Evolutionary conservation across 2,888 invertebrate genomes (phyloP).

Genomic region (Macrophya alboannulata): DNA sequence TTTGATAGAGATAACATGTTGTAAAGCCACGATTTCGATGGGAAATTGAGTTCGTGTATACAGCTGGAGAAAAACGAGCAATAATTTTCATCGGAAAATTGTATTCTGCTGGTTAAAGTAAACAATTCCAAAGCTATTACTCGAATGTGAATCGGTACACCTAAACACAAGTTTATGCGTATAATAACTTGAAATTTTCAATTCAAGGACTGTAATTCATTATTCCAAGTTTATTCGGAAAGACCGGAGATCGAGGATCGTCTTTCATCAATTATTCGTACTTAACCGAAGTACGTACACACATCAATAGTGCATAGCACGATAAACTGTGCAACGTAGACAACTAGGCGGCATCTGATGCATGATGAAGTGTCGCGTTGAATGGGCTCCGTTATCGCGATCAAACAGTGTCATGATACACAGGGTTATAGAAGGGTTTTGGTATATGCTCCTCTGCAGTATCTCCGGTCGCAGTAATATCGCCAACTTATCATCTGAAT

Average conservation of each 20-base stretch:
- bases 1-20: neutral
- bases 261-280: neutral
- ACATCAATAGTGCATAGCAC: conserved; percentile 11
- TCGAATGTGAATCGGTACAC: no score
- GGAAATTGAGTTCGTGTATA: neutral
- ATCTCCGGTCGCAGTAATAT: conserved; percentile 24
- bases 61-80: neutral
- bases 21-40: no score
- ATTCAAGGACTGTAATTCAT: neutral
- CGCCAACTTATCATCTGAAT: conserved; percentile 1
- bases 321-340: neutral
- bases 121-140: no score
- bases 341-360: neutral
- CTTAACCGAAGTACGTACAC: neutral
- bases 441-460: neutral
- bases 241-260: neutral
- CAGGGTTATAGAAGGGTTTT: neutral
- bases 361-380: conserved; percentile 35
- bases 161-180: no score
- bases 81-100: neutral
- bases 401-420: neutral
- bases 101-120: no score
- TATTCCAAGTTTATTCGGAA: no score
- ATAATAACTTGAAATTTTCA: no score
- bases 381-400: conserved; percentile 27